Conservation (phyloP, 2,113 vertebrate genomes). For the Taurulus bubalis region DNA sequence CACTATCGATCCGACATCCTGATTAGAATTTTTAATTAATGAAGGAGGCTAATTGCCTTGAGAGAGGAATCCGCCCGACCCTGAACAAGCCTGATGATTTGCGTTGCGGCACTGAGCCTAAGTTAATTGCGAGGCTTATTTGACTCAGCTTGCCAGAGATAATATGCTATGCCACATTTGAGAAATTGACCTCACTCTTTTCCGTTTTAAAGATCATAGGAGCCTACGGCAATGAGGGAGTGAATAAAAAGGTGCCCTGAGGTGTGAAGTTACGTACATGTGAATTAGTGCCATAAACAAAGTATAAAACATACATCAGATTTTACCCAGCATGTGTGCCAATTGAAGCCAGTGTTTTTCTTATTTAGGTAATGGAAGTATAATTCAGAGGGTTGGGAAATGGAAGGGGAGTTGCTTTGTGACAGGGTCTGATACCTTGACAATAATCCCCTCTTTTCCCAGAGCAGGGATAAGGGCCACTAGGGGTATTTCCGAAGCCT, state of each 20-base stretch:
- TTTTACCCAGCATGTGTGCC: constrained; percentile 37
- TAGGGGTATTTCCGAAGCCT: constrained; percentile 78
- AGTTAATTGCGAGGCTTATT: constrained; percentile 78
- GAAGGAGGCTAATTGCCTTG: constrained; percentile 79
- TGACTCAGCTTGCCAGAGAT: constrained; percentile 73
- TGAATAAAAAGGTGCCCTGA: constrained; percentile 19
- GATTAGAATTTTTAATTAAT: constrained; percentile 86
- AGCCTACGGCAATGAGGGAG: constrained; percentile 39
- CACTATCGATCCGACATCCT: constrained; percentile 79
- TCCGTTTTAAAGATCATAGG: constrained; percentile 71
- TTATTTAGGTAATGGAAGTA: constrained; percentile 64
- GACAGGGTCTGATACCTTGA: constrained; percentile 65
- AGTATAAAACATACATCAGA: constrained; percentile 52
- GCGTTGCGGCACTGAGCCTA: constrained; percentile 69
- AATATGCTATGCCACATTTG: constrained; percentile 68
- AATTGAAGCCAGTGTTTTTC: constrained; percentile 46
- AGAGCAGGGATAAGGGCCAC: constrained; percentile 67
- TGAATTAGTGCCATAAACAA: constrained; percentile 54
- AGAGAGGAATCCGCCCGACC: constrained; percentile 70
- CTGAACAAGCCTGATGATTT: constrained; percentile 76
- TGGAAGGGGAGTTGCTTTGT: constrained; percentile 55
- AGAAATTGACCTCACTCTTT: constrained; percentile 70
- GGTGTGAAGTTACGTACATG: constrained; percentile 50
- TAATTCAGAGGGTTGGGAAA: constrained; percentile 55
- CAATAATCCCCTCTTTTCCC: constrained; percentile 76